Conservation (phyloP, 2,797 vertebrate species). For the Carduelis carduelis region DNA sequence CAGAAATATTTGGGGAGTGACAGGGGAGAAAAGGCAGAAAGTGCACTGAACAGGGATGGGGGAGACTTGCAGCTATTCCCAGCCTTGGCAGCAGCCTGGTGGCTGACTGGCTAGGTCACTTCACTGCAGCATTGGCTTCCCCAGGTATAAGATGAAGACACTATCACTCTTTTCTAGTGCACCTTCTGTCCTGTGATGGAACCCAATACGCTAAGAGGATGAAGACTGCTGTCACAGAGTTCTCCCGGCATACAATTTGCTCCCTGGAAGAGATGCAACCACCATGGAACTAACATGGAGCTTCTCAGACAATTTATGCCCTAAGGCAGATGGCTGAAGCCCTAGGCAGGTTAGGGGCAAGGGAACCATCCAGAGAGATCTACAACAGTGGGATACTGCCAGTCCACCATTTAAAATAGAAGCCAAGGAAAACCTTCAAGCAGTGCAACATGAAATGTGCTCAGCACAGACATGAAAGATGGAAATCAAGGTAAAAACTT, state of each 20-base stretch:
- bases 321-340: background rate
- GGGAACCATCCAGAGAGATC: background rate
- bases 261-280: background rate
- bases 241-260: background rate
- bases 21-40: background rate
- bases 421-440: conserved; percentile 4
- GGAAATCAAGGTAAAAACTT: background rate
- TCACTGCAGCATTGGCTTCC: background rate
- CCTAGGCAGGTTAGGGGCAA: accelerated
- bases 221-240: background rate
- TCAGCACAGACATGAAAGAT: background rate
- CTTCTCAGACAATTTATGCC: background rate
- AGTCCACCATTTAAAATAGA: background rate
- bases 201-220: background rate
- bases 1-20: conserved; percentile 30
- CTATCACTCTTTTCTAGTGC: background rate
- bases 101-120: background rate
- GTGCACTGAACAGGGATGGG: background rate
- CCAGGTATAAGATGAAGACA: background rate
- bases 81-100: background rate
- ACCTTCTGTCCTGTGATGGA: background rate
- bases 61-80: background rate
- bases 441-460: background rate
- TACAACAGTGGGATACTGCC: background rate
- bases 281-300: background rate